phyloP scores from a whole-genome alignment of 2,797 vertebrate species.

The Monodelphis domestica region DNA sequence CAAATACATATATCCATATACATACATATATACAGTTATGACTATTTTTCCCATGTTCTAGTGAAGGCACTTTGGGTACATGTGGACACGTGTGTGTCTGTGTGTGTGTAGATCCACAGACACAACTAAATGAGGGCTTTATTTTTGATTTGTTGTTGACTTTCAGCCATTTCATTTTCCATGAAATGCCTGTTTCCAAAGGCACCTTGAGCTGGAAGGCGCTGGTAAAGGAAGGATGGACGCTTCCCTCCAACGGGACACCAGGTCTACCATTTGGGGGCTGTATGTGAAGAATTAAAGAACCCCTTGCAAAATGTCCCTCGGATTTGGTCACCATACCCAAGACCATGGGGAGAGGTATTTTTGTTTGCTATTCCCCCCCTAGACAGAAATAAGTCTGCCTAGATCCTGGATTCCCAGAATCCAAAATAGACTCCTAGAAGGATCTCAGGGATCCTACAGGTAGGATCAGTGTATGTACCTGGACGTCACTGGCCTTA shows the following conservation, averaged over 20 bases:
- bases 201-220: constrained; percentile 57
- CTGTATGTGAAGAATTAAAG: background rate
- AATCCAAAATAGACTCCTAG: background rate
- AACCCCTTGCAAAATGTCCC: background rate
- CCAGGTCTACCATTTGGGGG: background rate
- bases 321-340: background rate
- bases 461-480: background rate
- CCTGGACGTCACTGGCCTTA: background rate
- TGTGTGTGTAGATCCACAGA: background rate
- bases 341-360: background rate
- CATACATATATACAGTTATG: background rate
- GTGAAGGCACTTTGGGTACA: background rate
- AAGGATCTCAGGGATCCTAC: background rate
- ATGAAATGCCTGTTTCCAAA: constrained; percentile 43
- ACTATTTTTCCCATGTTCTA: background rate
- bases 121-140: constrained; percentile 45
- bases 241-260: constrained; percentile 17
- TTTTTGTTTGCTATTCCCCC: background rate
- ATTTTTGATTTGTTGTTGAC: constrained; percentile 42
- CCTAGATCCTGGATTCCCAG: background rate
- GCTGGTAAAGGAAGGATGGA: background rate
- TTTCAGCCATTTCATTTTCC: constrained; percentile 41
- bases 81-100: background rate
- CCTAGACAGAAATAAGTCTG: background rate
- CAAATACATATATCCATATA: background rate